A percentile compares a stretch with the other conserved stretches of the same genome.
Conservation (phyloP, 1,140 invertebrate species). For the Trinorchestia longiramus region DNA sequence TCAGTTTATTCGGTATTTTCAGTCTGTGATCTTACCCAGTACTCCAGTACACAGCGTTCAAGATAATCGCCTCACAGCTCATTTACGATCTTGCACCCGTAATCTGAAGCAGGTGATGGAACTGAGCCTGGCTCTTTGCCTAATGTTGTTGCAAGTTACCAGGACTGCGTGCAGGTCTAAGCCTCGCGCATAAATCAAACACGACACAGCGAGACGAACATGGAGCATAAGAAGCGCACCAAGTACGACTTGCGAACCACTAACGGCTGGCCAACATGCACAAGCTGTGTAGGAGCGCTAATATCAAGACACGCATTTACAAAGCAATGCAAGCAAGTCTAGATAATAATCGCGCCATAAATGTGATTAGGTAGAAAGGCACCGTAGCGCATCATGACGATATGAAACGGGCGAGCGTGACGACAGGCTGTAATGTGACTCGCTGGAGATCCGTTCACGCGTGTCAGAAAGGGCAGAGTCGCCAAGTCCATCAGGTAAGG, state of each 20-base stretch:
- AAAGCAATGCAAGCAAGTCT: neutral
- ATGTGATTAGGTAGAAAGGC: neutral
- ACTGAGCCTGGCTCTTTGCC: neutral
- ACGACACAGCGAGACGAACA: neutral
- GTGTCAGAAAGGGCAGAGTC: no score
- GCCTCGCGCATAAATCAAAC: neutral
- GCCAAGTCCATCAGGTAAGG: no score
- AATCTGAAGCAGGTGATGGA: neutral
- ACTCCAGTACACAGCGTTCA: neutral
- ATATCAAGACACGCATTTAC: neutral
- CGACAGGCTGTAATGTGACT: neutral
- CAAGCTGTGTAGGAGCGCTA: neutral
- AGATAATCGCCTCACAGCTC: neutral
- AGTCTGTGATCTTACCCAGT: neutral
- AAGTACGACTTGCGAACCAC: neutral
- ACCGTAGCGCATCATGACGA: neutral
- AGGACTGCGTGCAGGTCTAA: neutral
- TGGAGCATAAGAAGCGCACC: neutral
- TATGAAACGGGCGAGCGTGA: neutral
- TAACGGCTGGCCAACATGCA: neutral
- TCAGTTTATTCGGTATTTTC: neutral
- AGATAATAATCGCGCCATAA: neutral
- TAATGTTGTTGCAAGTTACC: no score
- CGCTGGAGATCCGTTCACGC: no score
- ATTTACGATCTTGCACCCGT: neutral